Evolutionary conservation across 1,140 invertebrate species (phyloP), one percentile per base, ranked within the genome.

Genomic region (Phortica variegata): DNA sequence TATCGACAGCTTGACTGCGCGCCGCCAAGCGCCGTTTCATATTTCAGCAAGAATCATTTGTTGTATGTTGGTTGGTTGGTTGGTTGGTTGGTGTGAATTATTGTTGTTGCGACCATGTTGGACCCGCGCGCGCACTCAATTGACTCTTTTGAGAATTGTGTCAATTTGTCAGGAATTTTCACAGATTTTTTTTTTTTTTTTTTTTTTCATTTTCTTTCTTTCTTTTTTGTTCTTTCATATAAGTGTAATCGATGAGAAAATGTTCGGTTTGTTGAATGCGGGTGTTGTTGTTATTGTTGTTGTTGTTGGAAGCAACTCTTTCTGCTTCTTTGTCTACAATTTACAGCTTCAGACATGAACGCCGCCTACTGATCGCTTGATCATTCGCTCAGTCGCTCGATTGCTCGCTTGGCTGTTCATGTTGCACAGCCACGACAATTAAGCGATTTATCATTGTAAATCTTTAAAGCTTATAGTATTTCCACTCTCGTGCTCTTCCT

Each of bases 71-170:
- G 31, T 50, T 32, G 15, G 42, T 17, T 33, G 42, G 1, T 32
- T n/a, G 13, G 17, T n/a, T 12, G 26, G 45, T 15, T 55, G 52
- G 49, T 56, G 53, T 49, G 54, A 56, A 58, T 26, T 26, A 52
- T 16, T 36, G 18, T 44, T 15, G 17, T 38, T 45, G 19, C 32
- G 9, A 17, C 10, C 43, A 26, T 31, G 33, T 49, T 46, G 23
- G n/a, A n/a, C n/a, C n/a, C n/a, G n/a, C n/a, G n/a, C n/a, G n/a
- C 45, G 48, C 32, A 55, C 51, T 61, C 61, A 65, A 65, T 65
- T 65, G 62, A 65, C 61, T 65, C 61, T 66, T 65, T 56, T 62
- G 46, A 55, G 60, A 68, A 68, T 68, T 68, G 63, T 68, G 63
- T 68, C 63, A 68, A 68, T 68, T 68, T 68, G 63, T 68, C 63